These are phyloP conservation scores for Mythimna ferrago DNA, from an alignment of 2,888 invertebrate species.

Conservation along the genomic window DNA sequence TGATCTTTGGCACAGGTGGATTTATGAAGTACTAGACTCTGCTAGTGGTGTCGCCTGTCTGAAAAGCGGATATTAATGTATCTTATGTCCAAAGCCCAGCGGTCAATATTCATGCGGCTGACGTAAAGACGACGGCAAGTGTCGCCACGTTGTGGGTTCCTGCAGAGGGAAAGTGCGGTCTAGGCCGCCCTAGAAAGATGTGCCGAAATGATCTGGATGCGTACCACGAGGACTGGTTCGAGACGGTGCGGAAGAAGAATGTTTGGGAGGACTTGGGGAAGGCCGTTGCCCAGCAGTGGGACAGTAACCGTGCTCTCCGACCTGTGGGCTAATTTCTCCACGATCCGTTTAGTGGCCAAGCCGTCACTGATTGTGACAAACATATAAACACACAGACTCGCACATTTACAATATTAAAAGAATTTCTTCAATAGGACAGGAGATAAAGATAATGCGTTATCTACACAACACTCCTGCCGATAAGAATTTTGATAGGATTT, in stretches of 20 bases:
- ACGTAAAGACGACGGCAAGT: too few relatives aligned
- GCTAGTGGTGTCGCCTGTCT: background rate
- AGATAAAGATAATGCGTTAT: background rate
- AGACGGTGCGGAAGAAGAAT: too few relatives aligned
- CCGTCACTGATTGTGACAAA: background rate
- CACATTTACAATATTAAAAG: background rate
- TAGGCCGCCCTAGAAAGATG: too few relatives aligned
- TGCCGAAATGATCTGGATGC: too few relatives aligned
- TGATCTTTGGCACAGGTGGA: conserved; percentile 9
- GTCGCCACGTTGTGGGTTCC: too few relatives aligned
- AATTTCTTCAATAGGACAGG: background rate
- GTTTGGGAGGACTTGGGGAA: too few relatives aligned
- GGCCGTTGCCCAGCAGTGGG: too few relatives aligned
- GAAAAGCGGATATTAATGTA: background rate
- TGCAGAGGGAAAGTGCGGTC: too few relatives aligned
- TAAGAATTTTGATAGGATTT: conserved; percentile 1
- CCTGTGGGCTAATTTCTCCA: background rate
- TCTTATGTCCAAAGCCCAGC: background rate
- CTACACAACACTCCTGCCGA: background rate
- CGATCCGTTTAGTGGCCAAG: background rate
- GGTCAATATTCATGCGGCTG: too few relatives aligned
- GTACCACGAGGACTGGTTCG: too few relatives aligned
- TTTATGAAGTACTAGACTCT: background rate
- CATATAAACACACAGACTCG: background rate
- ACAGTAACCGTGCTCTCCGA: background rate